Base-by-base conservation (phyloP, 1,140 invertebrate species). In the Macrotrachela quadricornifera region DNA sequence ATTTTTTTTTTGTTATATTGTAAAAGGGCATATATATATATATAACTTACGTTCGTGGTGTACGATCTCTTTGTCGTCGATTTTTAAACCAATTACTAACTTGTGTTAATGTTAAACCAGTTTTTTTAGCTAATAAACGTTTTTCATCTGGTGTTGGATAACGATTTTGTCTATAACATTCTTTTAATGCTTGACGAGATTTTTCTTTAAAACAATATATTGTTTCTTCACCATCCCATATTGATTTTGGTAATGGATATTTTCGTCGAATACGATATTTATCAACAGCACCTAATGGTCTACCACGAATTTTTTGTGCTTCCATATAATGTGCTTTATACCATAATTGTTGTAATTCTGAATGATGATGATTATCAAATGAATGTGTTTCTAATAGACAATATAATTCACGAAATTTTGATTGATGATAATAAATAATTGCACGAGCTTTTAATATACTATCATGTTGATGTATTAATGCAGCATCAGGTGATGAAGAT, bases 171-270 rank as follows among this genome's bases (percentile, higher is more conserved):
- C 78, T 75, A 68, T 91, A 90, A 57, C 66, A 72, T 59, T 92
- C 85, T 51, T 85, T 74, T 49, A 92, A 71, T 14, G 88, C 81
- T 48, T 80, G 82, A 57, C 87, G 73, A 8, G 85, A 88, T 68
- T 64, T 66, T 57, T 76, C 73, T 73, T 92, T 50, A 48, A 97
- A 96, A 73, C 92, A 96, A 67, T 97, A 96, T 58, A 84, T 86
- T 2, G 87, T 96, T 69, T 96, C 88, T 67, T 97, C 92, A 21
- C 92, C 92, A 65, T 97, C 91, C 92, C 92, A 96, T 62, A 97
- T 97, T 39, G 91, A 96, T 58, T 85, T 72, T 6, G 92, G 92
- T 57, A 97, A 70, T 6, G 91, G 90, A 68, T 91, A 95, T 75
- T 96, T 96, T 66, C 87, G 78, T 37, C 92, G 73, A 15, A 97